Base-by-base conservation (phyloP, 2,888 invertebrate species). In the Agriopis aurantiaria region DNA sequence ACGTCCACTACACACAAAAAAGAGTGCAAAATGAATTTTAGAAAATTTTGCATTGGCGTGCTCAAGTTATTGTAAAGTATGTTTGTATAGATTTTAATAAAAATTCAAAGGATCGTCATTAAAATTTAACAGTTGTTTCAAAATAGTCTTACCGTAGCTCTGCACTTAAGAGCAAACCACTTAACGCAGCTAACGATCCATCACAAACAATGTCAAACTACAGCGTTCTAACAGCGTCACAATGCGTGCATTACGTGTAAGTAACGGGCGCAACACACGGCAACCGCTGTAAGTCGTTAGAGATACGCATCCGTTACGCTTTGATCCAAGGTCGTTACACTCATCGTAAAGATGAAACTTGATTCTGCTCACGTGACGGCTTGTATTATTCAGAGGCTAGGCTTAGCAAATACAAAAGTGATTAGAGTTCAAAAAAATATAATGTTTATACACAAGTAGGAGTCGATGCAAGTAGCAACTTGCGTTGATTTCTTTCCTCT, bases 271-370 rank as follows among this genome's bases (percentile, higher is more conserved):
- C 65, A 69, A 69, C 65, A 60, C 57, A 23, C 58, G 6, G 51
- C 23, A 9, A 69, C 62, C 51, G 59, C 56, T 53, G 52, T 51
- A 56, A 73, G 77, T 67, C 82, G 82, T 84, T 81, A 70, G 62
- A 66, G 82, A 80, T 85, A 83, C 74, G 65, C 78, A 86, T 87
- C 82, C 83, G 82, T 85, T 82, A 85, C 81, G 83, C 81, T 78
- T 74, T 69, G 72, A 66, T 12, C 64, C 82, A 88, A 88, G 87
- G 88, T 86, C 82, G 78, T 67, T 82, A 79, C 78, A 80, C 82
- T 75, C 80, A 82, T 82, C 43, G 55, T 57, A 55, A 65, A 68
- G 68, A 71, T 61, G 71, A 69, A 70, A 77, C 76, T 71, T 52
- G 72, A 76, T 75, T 77, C 66, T 71, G 61, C 68, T 68, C 74